Evolutionary conservation across 2,113 vertebrate genomes (phyloP), one percentile per base, ranked within the genome.

Genomic region (Cromileptes altivelis): DNA sequence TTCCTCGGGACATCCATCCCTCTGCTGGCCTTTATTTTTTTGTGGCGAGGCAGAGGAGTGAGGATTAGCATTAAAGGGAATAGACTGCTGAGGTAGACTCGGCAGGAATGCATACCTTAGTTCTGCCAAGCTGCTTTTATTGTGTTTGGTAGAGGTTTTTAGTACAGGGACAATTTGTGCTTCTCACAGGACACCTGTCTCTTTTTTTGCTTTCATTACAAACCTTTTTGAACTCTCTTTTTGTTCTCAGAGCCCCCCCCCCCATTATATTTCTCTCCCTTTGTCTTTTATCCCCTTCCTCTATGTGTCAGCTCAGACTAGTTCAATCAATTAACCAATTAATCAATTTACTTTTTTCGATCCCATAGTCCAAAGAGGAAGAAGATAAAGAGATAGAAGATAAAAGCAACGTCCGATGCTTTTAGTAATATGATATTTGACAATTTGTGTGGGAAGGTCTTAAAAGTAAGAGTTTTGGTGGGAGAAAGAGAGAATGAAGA

Each of bases 11-110:
- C 81, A 92, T 88, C 82, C 76, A 91, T 88, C 80, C 80, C 85
- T 90, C 78, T 64, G 60, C 81, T 87, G 86, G 84, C 89, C 75
- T 85, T 86, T 88, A 25, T 42, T 23, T 57, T 74, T 88, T 81
- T 70, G 70, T 74, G 77, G 72, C 27, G 60, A 86, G 65, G 81
- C 85, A 72, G 75, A 77, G 84, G 65, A 86, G 58, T 49, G 70
- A 81, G 86, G 88, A 91, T 94, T 89, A 90, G 77, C 85, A 87
- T 89, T 90, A 86, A 87, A 92, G 78, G 70, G 76, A 91, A 82
- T 63, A 65, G 86, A 84, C 88, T 89, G 86, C 84, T 85, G 93
- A 84, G 87, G 83, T 88, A 78, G 65, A 87, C 86, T 81, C 80
- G 12, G 87, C 78, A 86, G 83, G 86, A 89, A 84, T 75, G 73